phyloP scores from a whole-genome alignment of 1,140 invertebrate species.

The Drosophila baimaii region DNA sequence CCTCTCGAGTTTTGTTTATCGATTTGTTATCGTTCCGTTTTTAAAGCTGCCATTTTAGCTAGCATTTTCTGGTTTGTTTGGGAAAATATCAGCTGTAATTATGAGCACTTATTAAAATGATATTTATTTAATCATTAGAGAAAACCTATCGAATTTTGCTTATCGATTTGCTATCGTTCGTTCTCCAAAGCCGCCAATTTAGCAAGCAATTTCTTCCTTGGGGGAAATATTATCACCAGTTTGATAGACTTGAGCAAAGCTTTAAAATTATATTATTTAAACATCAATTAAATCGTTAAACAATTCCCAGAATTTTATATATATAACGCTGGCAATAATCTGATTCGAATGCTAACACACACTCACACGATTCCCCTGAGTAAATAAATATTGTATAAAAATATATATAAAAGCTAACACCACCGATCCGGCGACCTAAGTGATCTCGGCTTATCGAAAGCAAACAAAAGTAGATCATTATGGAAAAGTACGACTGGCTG shows the following conservation, averaged over 20 bases:
- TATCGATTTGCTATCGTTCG: constrained; percentile 1
- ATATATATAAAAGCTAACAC: no score
- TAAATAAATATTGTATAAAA: not conserved
- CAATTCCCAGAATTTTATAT: no score
- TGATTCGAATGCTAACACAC: no score
- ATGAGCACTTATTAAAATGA: no score
- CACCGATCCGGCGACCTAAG: no score
- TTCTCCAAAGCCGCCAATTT: not conserved
- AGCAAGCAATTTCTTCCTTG: not conserved
- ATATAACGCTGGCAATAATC: not conserved
- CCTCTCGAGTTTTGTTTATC: constrained; percentile 7
- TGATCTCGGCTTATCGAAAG: no score
- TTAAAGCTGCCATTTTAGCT: not conserved
- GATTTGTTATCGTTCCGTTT: not conserved
- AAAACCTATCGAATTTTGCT: no score
- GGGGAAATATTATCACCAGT: not conserved
- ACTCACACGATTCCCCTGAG: not conserved
- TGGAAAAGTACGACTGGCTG: no score
- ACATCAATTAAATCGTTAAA: no score
- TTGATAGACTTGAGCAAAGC: not conserved
- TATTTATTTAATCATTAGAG: no score
- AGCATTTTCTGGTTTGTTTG: not conserved
- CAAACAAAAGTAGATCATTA: no score
- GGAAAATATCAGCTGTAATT: no score
- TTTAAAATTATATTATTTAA: not conserved